A percentile compares a stretch with the other conserved stretches of the same genome.
Conservation (phyloP, 2,113 vertebrate genomes). For the Aegithalos caudatus region DNA sequence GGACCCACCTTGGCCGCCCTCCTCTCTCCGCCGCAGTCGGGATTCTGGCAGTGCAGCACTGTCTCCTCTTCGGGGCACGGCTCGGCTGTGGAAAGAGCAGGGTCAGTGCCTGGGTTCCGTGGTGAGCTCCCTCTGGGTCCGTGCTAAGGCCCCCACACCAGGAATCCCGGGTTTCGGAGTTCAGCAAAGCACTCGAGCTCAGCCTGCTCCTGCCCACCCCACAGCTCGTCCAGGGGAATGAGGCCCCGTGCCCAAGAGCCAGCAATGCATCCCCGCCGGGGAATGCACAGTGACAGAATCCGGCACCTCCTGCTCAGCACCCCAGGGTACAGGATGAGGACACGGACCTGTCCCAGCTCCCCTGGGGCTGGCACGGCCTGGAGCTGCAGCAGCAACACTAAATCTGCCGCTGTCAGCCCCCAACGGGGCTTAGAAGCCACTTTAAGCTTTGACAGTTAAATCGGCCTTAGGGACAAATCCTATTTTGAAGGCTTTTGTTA, state of each 20-base stretch:
- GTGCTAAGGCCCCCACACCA: rapidly evolving
- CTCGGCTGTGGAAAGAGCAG: conserved; percentile 74
- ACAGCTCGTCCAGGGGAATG: too few relatives aligned
- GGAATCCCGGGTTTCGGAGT: neutral
- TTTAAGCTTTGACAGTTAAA: conserved; percentile 57
- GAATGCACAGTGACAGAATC: neutral
- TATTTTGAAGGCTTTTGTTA: conserved; percentile 58
- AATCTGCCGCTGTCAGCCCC: neutral
- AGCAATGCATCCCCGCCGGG: rapidly evolving
- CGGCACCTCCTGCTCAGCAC: neutral
- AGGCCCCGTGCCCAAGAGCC: neutral
- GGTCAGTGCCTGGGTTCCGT: neutral
- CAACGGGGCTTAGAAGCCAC: neutral
- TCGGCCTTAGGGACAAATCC: conserved; percentile 60
- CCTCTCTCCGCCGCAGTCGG: conserved; percentile 78
- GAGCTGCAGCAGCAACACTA: neutral
- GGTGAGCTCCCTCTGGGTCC: neutral
- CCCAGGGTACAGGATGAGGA: neutral
- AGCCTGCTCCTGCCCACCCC: neutral
- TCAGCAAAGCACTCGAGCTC: neutral
- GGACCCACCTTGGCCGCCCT: conserved; percentile 83
- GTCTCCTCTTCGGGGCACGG: conserved; percentile 79
- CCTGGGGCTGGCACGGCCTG: neutral
- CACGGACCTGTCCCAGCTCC: neutral
- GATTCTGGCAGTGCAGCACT: conserved; percentile 82